A percentile compares a stretch with the other conserved stretches of the same genome.
Evolutionary conservation across 92 coral and sea anemone species (phyloP).

Genomic region (Phenganax marumi): DNA sequence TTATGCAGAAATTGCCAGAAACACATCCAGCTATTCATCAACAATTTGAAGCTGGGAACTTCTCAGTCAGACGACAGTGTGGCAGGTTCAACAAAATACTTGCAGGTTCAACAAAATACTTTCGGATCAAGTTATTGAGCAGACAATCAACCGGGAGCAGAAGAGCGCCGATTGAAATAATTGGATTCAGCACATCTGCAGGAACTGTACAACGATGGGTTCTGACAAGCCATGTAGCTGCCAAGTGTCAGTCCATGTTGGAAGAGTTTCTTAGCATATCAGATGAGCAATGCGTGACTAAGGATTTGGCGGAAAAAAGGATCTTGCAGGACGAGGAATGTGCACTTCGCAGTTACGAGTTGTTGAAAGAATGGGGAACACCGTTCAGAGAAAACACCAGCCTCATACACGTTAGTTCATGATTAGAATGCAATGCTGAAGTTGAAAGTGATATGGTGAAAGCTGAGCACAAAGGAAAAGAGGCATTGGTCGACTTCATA

Average conservation of each 20-base stretch:
- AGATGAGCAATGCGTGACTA: not conserved
- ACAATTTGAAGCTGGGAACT: no score
- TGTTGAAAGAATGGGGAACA: no score
- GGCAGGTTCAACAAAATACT: not conserved
- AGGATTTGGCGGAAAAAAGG: not conserved
- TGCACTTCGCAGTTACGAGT: no score
- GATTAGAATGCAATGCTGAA: no score
- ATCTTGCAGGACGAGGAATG: no score
- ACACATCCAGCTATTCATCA: no score
- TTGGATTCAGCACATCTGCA: not conserved
- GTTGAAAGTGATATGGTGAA: no score
- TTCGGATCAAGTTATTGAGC: not conserved
- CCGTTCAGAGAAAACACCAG: no score
- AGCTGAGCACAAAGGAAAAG: slow-evolving; percentile 2
- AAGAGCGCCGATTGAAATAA: not conserved
- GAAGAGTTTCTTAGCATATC: not conserved
- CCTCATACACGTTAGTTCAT: not conserved
- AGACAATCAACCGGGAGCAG: not conserved
- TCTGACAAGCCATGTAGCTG: not conserved
- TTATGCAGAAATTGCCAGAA: no score
- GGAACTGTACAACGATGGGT: not conserved
- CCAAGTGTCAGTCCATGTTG: not conserved
- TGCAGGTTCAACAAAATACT: not conserved
- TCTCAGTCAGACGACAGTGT: no score
- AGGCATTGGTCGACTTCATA: no score